A percentile compares a stretch with the other conserved stretches of the same genome.
These are phyloP conservation scores for Microchirus variegatus DNA, from an alignment of 2,797 vertebrate genomes.

Conservation along the genomic window DNA sequence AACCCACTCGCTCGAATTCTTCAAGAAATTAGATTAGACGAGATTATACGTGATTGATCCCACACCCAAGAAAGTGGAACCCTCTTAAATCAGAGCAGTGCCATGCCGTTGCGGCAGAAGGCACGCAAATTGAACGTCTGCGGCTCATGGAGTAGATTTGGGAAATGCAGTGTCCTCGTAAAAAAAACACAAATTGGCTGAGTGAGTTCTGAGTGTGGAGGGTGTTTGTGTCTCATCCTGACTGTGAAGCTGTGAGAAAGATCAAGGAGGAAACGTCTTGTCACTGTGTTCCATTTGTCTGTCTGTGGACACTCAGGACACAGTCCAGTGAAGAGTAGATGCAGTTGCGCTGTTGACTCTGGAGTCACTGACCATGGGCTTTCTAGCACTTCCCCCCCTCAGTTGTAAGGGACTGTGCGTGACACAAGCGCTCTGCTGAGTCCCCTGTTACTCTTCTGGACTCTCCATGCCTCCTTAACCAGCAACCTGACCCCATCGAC, in stretches of 20 bases:
- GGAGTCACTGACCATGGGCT: constrained; percentile 31
- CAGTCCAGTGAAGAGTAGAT: constrained; percentile 42
- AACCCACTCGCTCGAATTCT: neutral
- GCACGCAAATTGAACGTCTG: constrained; percentile 26
- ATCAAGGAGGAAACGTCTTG: constrained; percentile 46
- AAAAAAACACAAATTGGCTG: constrained; percentile 15
- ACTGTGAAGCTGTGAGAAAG: constrained; percentile 46
- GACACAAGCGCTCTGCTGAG: constrained; percentile 42
- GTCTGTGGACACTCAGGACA: constrained; percentile 44
- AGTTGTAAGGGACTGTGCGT: constrained; percentile 26
- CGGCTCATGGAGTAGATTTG: neutral
- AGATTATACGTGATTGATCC: neutral
- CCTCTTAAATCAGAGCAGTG: neutral
- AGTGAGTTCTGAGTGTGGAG: constrained; percentile 12
- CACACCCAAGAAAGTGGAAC: neutral
- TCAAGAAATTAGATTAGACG: neutral
- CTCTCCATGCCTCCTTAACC: constrained; percentile 52
- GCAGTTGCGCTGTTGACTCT: constrained; percentile 43
- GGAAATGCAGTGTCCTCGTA: constrained; percentile 11
- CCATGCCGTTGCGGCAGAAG: constrained; percentile 12
- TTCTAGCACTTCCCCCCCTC: neutral
- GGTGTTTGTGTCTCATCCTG: constrained; percentile 42
- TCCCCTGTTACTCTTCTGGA: constrained; percentile 48
- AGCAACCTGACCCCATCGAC: constrained; percentile 56
- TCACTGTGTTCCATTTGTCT: constrained; percentile 49